These are phyloP conservation scores for Cybosia mesomella DNA, from an alignment of 2,888 invertebrate genomes.

Conservation along the genomic window DNA sequence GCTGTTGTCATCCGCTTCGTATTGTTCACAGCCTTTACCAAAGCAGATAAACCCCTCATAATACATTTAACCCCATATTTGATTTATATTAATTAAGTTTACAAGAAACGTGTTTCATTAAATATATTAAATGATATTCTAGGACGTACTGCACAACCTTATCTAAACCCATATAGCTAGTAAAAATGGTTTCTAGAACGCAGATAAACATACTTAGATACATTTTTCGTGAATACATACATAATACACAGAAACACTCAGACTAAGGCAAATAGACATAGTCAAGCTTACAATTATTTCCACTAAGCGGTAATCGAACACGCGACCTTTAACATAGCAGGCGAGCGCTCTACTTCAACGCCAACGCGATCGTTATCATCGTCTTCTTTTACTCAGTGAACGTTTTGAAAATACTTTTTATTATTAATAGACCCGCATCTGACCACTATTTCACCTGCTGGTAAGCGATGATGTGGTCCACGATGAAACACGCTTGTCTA, in stretches of 20 bases:
- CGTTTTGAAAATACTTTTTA: too few species aligned
- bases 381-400: too few species aligned
- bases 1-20: slow-evolving; percentile 59
- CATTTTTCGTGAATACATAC: too few species aligned
- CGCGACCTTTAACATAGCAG: neutral
- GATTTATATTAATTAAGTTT: neutral
- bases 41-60: slow-evolving; percentile 37
- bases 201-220: too few species aligned
- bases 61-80: neutral
- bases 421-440: too few species aligned
- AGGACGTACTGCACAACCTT: neutral
- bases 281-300: neutral
- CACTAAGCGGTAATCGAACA: neutral
- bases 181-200: neutral
- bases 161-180: neutral
- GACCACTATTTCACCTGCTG: too few species aligned
- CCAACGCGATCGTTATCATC: neutral
- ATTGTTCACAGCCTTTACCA: slow-evolving; percentile 49
- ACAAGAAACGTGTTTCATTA: neutral
- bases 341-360: neutral
- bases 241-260: too few species aligned
- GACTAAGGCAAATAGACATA: too few species aligned
- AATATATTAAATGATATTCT: too few species aligned
- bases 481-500: too few species aligned
- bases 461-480: too few species aligned